Conservation (phyloP, 2,888 invertebrate species). For the Dusona sp. region DNA sequence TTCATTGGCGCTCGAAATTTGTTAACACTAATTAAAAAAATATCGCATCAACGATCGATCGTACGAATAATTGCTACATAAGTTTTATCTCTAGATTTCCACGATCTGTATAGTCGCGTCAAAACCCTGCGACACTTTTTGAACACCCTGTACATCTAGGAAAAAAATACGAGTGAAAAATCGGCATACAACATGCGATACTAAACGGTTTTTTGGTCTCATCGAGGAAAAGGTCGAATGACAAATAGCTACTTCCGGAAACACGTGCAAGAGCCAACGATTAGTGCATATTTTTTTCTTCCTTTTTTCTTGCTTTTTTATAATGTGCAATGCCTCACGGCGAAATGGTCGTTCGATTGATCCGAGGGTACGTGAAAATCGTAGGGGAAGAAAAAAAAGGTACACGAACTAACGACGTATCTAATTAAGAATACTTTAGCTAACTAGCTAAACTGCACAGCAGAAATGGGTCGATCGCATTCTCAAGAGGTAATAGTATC, state of each 20-base stretch:
- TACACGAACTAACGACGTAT: slow-evolving; percentile 36
- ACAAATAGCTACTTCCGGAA: slow-evolving; percentile 32
- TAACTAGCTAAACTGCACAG: slow-evolving; percentile 58
- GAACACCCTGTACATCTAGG: not conserved
- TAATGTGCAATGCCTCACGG: not conserved
- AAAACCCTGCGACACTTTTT: not conserved
- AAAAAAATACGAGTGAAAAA: not conserved
- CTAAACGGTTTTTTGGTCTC: not conserved
- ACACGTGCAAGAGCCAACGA: slow-evolving; percentile 46
- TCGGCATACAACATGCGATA: not conserved
- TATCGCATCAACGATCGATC: not conserved
- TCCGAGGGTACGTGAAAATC: slow-evolving; percentile 45
- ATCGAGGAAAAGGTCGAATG: not conserved
- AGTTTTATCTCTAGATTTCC: not conserved
- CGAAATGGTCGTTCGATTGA: slow-evolving; percentile 36
- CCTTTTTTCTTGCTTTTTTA: not conserved
- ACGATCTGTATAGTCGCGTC: not conserved
- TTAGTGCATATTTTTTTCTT: not conserved
- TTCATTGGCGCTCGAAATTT: no score
- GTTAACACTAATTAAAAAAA: not conserved
- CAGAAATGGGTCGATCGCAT: slow-evolving; percentile 47
- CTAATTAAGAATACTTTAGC: slow-evolving; percentile 39
- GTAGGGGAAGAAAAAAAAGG: slow-evolving; percentile 27
- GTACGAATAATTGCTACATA: not conserved
- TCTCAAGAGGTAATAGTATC: not conserved